Evolutionary conservation across 53 echinoderm and acorn worm species (phyloP), one percentile per base, ranked within the genome.

Genomic region (Apostichopus leukothele): DNA sequence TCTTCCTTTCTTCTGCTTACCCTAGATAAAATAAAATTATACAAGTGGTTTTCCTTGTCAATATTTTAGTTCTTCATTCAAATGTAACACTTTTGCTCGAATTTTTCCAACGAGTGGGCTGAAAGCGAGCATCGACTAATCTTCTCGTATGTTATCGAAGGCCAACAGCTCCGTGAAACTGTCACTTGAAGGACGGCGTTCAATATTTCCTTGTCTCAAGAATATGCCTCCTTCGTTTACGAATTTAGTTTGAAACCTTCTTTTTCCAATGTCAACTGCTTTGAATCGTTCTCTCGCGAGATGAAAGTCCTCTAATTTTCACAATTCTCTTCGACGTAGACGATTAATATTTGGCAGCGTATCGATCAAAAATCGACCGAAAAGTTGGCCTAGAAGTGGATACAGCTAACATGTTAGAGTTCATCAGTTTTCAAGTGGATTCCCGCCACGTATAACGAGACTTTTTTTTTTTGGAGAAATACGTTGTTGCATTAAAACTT

Each of bases 311-410:
- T 61, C 11, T 68, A 14, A 68, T 68, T 68, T 68, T 10, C 5
- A 68, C 11, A 68, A 68, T 12, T 68, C 68, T n/a, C 19, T 68
- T 14, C n/a, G 68, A 80, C 55, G n/a, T 80, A 55, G 59, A 53
- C 80, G 59, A 80, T 80, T 80, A 80, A 57, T 80, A 57, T 80
- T 55, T 4, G 21, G 9, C 59, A 51, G 59, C 5, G 50, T 53
- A 53, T 80, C 80, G 80, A 80, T 80, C 52, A 57, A 21, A 9
- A 57, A 81, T 21, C 59, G 81, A 53, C 59, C 59, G 5, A 9
- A 3, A 54, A 22, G 22, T 52, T 81, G 81, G 59, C 81, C 81
- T 71, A 71, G 71, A 71, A 71, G 71, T 71, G 71, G 71, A 57
- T 9, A 57, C 71, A 71, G 20, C 71, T 63, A 13, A 71, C 18